Evolutionary conservation across 2,888 invertebrate species (phyloP).

Genomic region (Rhingia rostrata): DNA sequence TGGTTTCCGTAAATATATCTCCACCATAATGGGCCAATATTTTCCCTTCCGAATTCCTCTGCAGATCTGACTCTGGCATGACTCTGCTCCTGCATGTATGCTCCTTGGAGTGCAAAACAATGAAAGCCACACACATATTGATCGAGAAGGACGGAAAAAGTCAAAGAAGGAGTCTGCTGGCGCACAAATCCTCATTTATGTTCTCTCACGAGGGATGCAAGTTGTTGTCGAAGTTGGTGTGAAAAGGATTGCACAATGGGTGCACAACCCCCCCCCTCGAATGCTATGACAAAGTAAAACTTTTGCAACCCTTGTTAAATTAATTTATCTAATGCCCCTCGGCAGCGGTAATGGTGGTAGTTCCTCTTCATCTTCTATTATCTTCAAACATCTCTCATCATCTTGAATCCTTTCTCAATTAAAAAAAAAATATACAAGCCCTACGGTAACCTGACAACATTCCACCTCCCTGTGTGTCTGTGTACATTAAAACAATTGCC

Average conservation of each 20-base stretch:
- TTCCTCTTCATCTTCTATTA: conserved; percentile 28
- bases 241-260: conserved; percentile 57
- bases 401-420: conserved; percentile 32
- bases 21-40: conserved; percentile 73
- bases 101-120: conserved; percentile 53
- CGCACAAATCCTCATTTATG: conserved; percentile 66
- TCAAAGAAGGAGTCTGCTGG: conserved; percentile 4
- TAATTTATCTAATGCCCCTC: conserved; percentile 71
- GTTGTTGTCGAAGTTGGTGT: conserved; percentile 60
- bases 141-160: neutral
- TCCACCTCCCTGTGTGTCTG: conserved; percentile 27
- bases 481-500: conserved; percentile 80
- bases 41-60: conserved; percentile 65
- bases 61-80: conserved; percentile 7
- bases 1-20: conserved; percentile 74
- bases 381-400: conserved; percentile 38
- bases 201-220: conserved; percentile 53
- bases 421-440: conserved; percentile 38
- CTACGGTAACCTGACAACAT: conserved; percentile 59
- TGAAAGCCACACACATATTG: conserved; percentile 46
- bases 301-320: conserved; percentile 73
- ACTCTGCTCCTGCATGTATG: neutral
- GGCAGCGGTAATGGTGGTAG: conserved; percentile 28
- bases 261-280: conserved; percentile 20
- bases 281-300: conserved; percentile 67